Evolutionary conservation across 2,888 invertebrate genomes (phyloP), one percentile per base, ranked within the genome.

Genomic region (Morpho deidamia): DNA sequence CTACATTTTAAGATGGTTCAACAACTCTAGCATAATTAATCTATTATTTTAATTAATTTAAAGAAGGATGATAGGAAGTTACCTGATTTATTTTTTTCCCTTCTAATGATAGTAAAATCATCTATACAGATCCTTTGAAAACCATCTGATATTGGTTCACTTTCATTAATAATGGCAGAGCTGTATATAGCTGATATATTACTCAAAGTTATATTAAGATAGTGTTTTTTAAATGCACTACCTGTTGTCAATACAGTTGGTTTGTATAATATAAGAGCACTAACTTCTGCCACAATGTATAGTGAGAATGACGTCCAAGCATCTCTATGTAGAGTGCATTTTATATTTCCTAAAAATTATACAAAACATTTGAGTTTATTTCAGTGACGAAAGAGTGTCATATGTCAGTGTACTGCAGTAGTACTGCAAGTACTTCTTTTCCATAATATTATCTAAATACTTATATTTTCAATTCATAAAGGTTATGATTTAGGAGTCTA

Each of bases 211-310:
- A 89, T 87, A 60, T 86, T 89, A 10, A 89, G 67, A 60, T 89
- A 89, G 61, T 89, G 84, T 57, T 85, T 88, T 45, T 89, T 89
- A 50, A 78, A 83, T 8, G 86, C 78, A 61, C 82, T 73, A 1
- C 89, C 89, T 1, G 86, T 88, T 32, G 85, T 89, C 8, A 89
- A 66, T n/a, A 89, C 81, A 51, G 89, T 88, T 2, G 89, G 87
- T 58, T 76, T 88, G 59, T 71, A 73, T 45, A 89, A 64, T 7
- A 87, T 74, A 44, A 89, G 55, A 1, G 82, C 86, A 70, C 87
- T 84, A 52, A 70, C 78, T 56, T 85, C 83, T 2, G 88, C 76
- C 7, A 81, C 77, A 51, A 89, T 75, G 56, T 86, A 89, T 51
- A 79, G 63, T 32, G 88, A 81, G 59, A 89, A 87, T 58, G 71